Evolutionary conservation across 2,113 vertebrate genomes (phyloP).

Genomic region (Scophthalmus maximus): DNA sequence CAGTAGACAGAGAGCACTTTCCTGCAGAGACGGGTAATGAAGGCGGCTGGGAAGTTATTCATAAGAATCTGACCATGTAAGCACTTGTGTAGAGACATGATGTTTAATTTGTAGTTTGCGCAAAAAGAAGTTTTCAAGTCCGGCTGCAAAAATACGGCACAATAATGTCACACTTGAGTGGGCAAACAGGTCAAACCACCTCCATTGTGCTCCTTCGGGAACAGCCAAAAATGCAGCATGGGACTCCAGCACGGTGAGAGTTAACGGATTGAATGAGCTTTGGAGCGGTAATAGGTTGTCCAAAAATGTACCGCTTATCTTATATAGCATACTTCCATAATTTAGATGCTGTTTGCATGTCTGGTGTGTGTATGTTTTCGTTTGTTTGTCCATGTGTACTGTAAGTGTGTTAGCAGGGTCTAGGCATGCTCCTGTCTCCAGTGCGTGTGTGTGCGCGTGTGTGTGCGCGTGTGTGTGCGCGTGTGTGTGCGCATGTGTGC

Average conservation of each 20-base stretch:
- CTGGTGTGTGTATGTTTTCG: constrained; percentile 55
- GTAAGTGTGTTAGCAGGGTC: constrained; percentile 29
- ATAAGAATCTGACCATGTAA: constrained; percentile 80
- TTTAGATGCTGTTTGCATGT: constrained; percentile 73
- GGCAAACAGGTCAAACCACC: constrained; percentile 79
- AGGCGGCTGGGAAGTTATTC: constrained; percentile 78
- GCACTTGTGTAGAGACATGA: constrained; percentile 80
- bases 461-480: not conserved
- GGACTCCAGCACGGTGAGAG: constrained; percentile 52
- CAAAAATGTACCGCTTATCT: constrained; percentile 79
- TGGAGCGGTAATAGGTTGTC: constrained; percentile 74
- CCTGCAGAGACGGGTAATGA: constrained; percentile 76
- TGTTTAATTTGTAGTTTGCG: constrained; percentile 80
- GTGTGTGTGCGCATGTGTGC: not conserved
- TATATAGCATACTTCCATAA: constrained; percentile 77
- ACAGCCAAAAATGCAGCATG: constrained; percentile 55
- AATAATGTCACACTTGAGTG: constrained; percentile 81
- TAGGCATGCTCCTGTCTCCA: constrained; percentile 15
- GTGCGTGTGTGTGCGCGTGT: constrained; percentile 9
- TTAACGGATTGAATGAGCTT: constrained; percentile 77
- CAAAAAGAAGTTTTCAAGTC: constrained; percentile 78
- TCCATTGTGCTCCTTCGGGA: constrained; percentile 68
- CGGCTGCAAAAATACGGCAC: constrained; percentile 67
- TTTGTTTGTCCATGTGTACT: constrained; percentile 60
- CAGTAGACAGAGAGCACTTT: constrained; percentile 72